Percentiles rank a stretch among this genome's conserved stretches.
These are phyloP conservation scores for Sebastes vulpes DNA, from an alignment of 2,797 vertebrate genomes.

Conservation along the genomic window DNA sequence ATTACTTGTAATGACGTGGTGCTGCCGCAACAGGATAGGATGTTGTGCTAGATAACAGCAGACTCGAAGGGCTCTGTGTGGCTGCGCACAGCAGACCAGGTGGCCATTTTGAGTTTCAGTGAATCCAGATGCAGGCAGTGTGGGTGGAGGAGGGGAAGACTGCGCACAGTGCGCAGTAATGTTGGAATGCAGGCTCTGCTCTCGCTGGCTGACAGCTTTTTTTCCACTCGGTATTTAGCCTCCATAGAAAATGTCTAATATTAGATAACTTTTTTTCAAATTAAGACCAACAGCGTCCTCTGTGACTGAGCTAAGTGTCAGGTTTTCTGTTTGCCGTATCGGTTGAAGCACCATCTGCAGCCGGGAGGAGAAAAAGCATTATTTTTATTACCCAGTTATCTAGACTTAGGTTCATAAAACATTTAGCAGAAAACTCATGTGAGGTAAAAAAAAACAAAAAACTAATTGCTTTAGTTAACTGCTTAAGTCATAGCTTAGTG, in stretches of 20 bases:
- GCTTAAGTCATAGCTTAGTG: not conserved
- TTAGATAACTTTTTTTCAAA: not conserved
- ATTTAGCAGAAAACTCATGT: not conserved
- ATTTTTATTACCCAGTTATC: not conserved
- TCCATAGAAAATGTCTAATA: not conserved
- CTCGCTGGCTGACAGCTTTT: slow-evolving; percentile 45
- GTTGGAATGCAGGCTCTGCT: slow-evolving; percentile 69
- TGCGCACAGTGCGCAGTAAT: slow-evolving; percentile 65
- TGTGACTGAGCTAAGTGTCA: slow-evolving; percentile 8
- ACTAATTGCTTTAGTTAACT: not conserved
- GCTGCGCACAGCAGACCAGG: slow-evolving; percentile 68
- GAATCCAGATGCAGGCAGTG: slow-evolving; percentile 74
- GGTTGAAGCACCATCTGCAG: not conserved
- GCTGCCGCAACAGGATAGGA: slow-evolving; percentile 12
- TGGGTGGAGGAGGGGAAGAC: slow-evolving; percentile 65
- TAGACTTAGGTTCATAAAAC: not conserved
- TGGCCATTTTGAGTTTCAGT: slow-evolving; percentile 86
- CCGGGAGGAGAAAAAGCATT: not conserved
- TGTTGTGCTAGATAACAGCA: slow-evolving; percentile 21
- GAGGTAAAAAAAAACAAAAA: not conserved
- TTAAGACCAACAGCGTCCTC: not conserved
- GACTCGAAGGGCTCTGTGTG: slow-evolving; percentile 34
- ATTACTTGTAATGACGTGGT: not conserved
- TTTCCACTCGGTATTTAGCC: slow-evolving; percentile 26
- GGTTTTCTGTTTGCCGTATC: slow-evolving; percentile 12